Conservation (phyloP, 53 echinoderm and acorn worm genomes). For the Holothuria leucospilota region DNA sequence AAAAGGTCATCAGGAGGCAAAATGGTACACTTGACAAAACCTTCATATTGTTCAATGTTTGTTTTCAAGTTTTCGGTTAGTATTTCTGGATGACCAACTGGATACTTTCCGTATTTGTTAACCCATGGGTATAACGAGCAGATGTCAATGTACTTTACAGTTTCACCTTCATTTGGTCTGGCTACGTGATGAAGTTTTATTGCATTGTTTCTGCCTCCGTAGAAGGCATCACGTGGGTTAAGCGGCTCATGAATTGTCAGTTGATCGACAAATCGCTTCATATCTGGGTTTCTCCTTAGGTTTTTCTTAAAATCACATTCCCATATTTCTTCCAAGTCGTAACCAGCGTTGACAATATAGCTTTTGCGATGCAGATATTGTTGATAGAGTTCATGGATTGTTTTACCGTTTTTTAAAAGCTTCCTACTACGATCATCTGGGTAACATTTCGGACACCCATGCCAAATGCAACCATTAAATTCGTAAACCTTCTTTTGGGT, state of each 20-base stretch:
- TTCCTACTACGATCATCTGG: not conserved
- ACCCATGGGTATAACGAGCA: conserved; percentile 70
- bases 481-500: conserved; percentile 33
- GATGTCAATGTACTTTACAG: conserved; percentile 70
- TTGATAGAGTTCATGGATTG: not conserved
- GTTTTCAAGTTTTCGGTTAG: conserved; percentile 53
- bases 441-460: conserved; percentile 18
- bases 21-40: conserved; percentile 67
- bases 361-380: not conserved
- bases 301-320: conserved; percentile 59
- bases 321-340: conserved; percentile 56
- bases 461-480: conserved; percentile 57
- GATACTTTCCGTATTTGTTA: conserved; percentile 67
- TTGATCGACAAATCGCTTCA: conserved; percentile 31
- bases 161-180: not conserved
- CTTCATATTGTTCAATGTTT: conserved; percentile 57
- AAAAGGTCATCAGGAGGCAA: conserved; percentile 61
- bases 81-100: conserved; percentile 66
- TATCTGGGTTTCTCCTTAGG: not conserved
- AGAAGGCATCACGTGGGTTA: conserved; percentile 63
- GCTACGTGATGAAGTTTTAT: conserved; percentile 36
- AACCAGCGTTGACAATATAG: not conserved
- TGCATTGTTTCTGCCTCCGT: conserved; percentile 65
- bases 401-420: not conserved
- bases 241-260: conserved; percentile 20